Conservation (phyloP, 2,888 invertebrate species). For the Mactromeris polynyma region DNA sequence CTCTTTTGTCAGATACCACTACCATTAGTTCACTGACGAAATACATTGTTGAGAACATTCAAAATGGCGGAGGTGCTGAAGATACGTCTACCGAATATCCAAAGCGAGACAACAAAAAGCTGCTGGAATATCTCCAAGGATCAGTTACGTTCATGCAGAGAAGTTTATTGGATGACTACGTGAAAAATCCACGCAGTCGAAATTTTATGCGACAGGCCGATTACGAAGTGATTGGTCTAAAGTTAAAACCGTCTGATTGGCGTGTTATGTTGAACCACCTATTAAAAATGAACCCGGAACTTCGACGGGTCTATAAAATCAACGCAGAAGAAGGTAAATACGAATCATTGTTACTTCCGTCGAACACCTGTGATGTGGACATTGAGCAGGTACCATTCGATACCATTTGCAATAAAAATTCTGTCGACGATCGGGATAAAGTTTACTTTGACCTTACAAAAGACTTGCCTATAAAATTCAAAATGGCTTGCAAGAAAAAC, state of each 20-base stretch:
- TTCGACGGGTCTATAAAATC: conserved; percentile 47
- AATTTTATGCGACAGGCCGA: conserved; percentile 49
- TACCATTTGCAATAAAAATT: conserved; percentile 28
- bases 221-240: conserved; percentile 53
- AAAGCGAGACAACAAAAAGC: conserved; percentile 12
- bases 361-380: conserved; percentile 36
- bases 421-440: conserved; percentile 36
- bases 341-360: conserved; percentile 26
- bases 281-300: conserved; percentile 51
- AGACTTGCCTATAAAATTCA: conserved; percentile 50
- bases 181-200: conserved; percentile 37
- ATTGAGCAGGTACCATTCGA: conserved; percentile 49
- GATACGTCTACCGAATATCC: conserved; percentile 17
- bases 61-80: not conserved
- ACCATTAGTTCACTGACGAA: conserved; percentile 42
- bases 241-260: conserved; percentile 53
- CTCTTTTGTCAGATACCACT: conserved; percentile 56
- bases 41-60: conserved; percentile 42
- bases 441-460: conserved; percentile 45
- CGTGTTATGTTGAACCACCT: conserved; percentile 50
- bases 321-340: conserved; percentile 30
- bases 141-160: conserved; percentile 54
- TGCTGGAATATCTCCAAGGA: conserved; percentile 25
- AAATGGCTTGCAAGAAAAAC: conserved; percentile 49
- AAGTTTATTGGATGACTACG: conserved; percentile 44